phyloP scores from a whole-genome alignment of 2,113 vertebrate species.

The Neodon shergylaensis region DNA sequence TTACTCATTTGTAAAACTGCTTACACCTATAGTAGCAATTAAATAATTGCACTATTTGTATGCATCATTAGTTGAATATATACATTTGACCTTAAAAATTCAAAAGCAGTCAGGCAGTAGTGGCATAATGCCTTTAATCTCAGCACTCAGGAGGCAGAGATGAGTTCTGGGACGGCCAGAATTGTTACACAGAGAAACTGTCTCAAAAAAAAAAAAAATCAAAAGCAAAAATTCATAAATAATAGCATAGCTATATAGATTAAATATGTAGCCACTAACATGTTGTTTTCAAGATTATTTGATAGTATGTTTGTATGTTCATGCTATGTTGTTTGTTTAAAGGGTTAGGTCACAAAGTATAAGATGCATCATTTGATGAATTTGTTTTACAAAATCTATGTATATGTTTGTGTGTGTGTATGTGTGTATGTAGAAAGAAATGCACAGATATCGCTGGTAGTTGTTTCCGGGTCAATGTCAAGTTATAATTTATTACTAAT shows the following conservation, averaged over 20 bases:
- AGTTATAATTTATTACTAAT: not conserved
- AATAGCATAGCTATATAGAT: not conserved
- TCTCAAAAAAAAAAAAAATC: not conserved
- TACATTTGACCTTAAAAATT: constrained; percentile 33
- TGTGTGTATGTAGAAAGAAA: not conserved
- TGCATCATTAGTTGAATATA: not conserved
- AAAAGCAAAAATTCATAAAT: constrained; percentile 25
- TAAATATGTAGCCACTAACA: not conserved
- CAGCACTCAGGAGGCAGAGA: not conserved
- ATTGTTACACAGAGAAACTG: not conserved
- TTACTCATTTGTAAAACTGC: not conserved
- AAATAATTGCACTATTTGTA: not conserved
- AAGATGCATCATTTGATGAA: not conserved
- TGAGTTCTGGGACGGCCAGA: not conserved
- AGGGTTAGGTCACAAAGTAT: not conserved
- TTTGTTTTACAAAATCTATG: not conserved
- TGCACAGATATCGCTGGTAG: not conserved
- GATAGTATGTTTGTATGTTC: not conserved
- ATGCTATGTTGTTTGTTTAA: not conserved
- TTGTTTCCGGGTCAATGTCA: not conserved
- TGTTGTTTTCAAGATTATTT: constrained; percentile 42
- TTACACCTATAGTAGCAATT: not conserved
- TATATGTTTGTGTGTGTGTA: not conserved
- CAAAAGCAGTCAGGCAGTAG: not conserved
- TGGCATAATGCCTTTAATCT: too few species aligned